phyloP scores from a whole-genome alignment of 1,140 invertebrate genomes.

The Physella acuta region DNA sequence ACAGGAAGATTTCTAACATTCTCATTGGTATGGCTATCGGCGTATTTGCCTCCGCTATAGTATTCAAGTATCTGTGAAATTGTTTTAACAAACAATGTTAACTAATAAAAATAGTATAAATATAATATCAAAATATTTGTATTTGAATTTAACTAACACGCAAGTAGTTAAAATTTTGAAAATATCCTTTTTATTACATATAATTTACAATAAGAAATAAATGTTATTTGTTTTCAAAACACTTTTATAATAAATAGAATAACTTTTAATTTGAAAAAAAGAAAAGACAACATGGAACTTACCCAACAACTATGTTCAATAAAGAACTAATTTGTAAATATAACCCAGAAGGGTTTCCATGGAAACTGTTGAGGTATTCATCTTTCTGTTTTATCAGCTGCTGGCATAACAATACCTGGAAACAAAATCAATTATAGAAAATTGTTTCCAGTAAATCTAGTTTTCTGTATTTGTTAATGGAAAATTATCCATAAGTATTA shows the following conservation, averaged over 20 bases:
- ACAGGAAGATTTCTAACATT: constrained; percentile 78
- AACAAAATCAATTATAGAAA: too few species aligned
- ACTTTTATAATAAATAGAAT: too few species aligned
- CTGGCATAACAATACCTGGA: constrained; percentile 50
- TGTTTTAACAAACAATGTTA: constrained; percentile 6
- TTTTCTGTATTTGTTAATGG: too few species aligned
- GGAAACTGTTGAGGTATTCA: constrained; percentile 30
- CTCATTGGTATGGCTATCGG: constrained; percentile 75
- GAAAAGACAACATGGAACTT: background rate
- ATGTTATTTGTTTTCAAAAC: too few species aligned
- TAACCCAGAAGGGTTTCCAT: constrained; percentile 1
- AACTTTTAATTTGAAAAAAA: too few species aligned
- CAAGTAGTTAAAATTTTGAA: too few species aligned
- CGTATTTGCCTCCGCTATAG: constrained; percentile 45
- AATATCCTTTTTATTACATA: too few species aligned
- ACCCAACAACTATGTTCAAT: constrained; percentile 9
- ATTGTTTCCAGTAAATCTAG: too few species aligned
- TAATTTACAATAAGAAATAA: too few species aligned
- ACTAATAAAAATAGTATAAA: constrained; percentile 7
- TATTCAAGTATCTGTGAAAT: constrained; percentile 40
- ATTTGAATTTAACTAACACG: too few species aligned
- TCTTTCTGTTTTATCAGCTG: constrained; percentile 45
- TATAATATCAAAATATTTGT: too few species aligned
- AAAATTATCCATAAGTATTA: too few species aligned
- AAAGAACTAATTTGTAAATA: constrained; percentile 7